Evolutionary conservation across 1,140 invertebrate genomes (phyloP).

Genomic region (Pteromalus puparum): DNA sequence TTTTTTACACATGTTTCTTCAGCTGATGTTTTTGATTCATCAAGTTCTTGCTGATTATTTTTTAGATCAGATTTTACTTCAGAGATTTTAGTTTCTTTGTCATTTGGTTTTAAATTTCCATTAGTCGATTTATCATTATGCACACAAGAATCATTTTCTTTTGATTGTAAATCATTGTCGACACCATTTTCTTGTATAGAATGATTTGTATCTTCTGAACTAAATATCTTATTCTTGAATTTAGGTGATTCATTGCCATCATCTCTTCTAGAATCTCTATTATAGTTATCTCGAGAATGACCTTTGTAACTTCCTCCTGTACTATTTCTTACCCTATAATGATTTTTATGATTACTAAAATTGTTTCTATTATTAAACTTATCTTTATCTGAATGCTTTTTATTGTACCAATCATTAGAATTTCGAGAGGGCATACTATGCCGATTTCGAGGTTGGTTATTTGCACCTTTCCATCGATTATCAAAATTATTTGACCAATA

Average conservation of each 20-base stretch:
- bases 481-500: constrained; percentile 43
- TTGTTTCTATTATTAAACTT: constrained; percentile 45
- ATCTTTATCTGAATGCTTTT: constrained; percentile 45
- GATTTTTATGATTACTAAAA: constrained; percentile 44
- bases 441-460: constrained; percentile 26
- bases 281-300: constrained; percentile 4
- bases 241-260: constrained; percentile 42
- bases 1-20: not conserved
- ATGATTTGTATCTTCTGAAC: constrained; percentile 19
- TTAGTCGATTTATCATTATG: not conserved
- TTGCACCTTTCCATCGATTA: constrained; percentile 51
- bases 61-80: not conserved
- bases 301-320: constrained; percentile 21
- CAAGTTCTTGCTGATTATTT: not conserved
- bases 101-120: not conserved
- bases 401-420: constrained; percentile 36
- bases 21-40: not conserved
- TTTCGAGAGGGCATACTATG: constrained; percentile 31
- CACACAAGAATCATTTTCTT: constrained; percentile 9
- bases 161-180: not conserved
- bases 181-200: constrained; percentile 36
- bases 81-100: not conserved
- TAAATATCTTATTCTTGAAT: constrained; percentile 38
- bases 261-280: constrained; percentile 17
- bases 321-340: constrained; percentile 38